Percentiles rank a stretch among this genome's conserved stretches.
Evolutionary conservation across 2,797 vertebrate genomes (phyloP).

Genomic region (Luscinia megarhynchos): DNA sequence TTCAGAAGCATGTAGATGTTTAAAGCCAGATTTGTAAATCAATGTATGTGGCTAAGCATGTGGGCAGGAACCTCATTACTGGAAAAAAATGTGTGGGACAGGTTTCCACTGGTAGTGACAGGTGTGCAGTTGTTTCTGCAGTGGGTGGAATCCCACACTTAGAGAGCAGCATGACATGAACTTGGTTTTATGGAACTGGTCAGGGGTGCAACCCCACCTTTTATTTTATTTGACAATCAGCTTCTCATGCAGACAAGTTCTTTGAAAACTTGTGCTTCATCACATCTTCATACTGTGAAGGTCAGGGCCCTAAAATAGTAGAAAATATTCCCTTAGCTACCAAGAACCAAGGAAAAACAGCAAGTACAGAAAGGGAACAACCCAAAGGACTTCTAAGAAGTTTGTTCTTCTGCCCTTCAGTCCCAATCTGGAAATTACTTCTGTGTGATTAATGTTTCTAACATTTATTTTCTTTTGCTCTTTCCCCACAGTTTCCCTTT

Average conservation of each 20-base stretch:
- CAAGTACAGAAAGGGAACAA: not conserved
- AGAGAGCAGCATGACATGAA: not conserved
- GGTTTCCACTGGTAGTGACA: not conserved
- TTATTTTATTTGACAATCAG: not conserved
- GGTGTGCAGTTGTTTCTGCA: not conserved
- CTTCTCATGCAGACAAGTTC: not conserved
- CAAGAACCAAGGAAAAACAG: not conserved
- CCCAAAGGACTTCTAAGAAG: not conserved
- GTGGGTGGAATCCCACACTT: not conserved
- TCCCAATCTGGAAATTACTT: not conserved
- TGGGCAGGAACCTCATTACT: not conserved
- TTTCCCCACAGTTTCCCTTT: conserved; percentile 54
- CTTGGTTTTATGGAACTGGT: not conserved
- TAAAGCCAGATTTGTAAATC: not conserved
- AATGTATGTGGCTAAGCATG: not conserved
- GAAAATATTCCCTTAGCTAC: not conserved
- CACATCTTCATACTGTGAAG: not conserved
- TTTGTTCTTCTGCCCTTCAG: not conserved
- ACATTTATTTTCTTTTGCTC: not conserved
- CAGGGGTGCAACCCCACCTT: not conserved
- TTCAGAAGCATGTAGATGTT: not conserved
- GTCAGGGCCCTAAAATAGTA: not conserved
- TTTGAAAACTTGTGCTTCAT: not conserved
- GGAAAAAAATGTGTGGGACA: not conserved
- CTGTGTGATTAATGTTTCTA: not conserved